Conservation (phyloP, 53 echinoderm and acorn worm genomes). For the Echinometra lucunter region DNA sequence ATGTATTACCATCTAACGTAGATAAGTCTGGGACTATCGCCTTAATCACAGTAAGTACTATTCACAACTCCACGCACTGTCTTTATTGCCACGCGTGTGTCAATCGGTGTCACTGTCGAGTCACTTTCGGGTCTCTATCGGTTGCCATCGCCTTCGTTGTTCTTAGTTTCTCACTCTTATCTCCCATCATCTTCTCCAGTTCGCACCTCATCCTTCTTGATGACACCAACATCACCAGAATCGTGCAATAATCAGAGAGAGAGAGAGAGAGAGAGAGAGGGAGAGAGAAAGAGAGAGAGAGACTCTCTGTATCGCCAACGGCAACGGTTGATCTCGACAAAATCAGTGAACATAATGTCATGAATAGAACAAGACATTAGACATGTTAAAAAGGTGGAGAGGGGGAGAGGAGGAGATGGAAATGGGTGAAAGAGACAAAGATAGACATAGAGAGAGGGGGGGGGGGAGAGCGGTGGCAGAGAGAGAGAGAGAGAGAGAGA, state of each 20-base stretch:
- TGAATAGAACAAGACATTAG: not conserved
- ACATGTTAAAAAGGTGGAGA: not conserved
- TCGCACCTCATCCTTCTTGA: not conserved
- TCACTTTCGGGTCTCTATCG: not conserved
- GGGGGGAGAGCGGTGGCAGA: not conserved
- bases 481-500: not conserved
- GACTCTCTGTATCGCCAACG: not conserved
- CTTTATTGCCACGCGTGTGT: not conserved
- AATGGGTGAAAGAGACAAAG: not conserved
- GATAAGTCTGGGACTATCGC: not conserved
- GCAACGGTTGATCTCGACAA: not conserved
- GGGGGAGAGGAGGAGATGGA: not conserved
- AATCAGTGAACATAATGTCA: not conserved
- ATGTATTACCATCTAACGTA: not conserved
- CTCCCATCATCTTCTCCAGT: not conserved
- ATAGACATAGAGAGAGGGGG: not conserved
- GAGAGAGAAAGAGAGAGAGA: not conserved
- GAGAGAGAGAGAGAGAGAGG: not conserved
- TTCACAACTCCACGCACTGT: not conserved
- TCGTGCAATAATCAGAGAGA: not conserved
- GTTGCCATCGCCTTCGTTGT: not conserved
- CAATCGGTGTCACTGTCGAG: too few relatives aligned
- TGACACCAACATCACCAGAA: not conserved
- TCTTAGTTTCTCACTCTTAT: not conserved
- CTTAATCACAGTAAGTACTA: not conserved